Evolutionary conservation across 2,888 invertebrate genomes (phyloP), one percentile per base, ranked within the genome.

Genomic region (Cabera pusaria): DNA sequence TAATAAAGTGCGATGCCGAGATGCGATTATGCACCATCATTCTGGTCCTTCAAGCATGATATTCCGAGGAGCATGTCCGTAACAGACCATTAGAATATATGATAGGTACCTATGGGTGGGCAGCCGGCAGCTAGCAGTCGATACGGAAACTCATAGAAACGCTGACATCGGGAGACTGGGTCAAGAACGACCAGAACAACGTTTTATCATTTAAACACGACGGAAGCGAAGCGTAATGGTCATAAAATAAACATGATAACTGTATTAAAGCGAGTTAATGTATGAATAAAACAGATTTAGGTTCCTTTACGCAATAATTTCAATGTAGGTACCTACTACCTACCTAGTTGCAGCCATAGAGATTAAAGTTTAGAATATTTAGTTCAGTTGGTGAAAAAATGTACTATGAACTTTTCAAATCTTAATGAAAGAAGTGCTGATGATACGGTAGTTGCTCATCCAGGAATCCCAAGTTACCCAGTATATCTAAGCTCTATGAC

Each of bases 151-250:
- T 40, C 41, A 37, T 44, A 58, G 54, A 52, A 51, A 45, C 38
- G 36, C 56, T 59, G 63, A 61, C 68, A 69, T 56, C 64, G 56
- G 49, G 56, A 64, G 63, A 72, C 66, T 75, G 56, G 81, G 82
- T 82, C 82, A 83, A 83, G 82, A 74, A 50, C 78, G 61, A 69
- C 78, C 43, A 49, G 63, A 33, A 56, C 56, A 63, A 68, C 66
- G 64, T 64, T 59, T 62, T 65, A 72, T 69, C 67, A 64, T 54
- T 55, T 55, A 51, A 44, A 57, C 57, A 60, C 62, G 63, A 59
- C 72, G 73, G 74, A 73, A 72, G 53, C 59, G 47, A 44, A 31
- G 24, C 21, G 19, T 31, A 31, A 46, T 40, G 32, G 20, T 40
- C 34, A 41, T 44, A 42, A 48, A 45, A 48, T 50, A 56, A 49